Conservation (phyloP, 2,113 vertebrate species). For the Chaetops frenatus region DNA sequence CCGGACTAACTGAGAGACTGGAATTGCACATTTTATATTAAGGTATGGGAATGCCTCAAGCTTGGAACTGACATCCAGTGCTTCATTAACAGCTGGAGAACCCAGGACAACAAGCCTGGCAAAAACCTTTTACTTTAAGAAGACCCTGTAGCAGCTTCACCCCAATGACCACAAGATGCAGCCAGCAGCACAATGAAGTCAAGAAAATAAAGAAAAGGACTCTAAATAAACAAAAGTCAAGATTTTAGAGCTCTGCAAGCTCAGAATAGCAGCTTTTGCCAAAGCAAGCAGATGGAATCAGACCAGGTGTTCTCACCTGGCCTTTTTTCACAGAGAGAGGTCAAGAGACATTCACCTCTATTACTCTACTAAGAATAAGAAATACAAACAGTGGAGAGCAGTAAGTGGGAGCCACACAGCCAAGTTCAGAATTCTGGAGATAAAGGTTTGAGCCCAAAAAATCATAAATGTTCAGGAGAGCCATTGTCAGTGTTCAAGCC, state of each 20-base stretch:
- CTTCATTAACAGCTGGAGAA: not conserved
- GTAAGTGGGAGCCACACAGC: not conserved
- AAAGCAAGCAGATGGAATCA: not conserved
- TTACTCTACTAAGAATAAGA: not conserved
- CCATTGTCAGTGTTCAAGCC: not conserved
- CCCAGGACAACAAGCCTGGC: not conserved
- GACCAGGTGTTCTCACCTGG: not conserved
- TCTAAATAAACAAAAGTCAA: not conserved
- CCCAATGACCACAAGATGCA: not conserved
- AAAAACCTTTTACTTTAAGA: not conserved
- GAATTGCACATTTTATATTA: not conserved
- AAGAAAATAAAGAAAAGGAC: not conserved
- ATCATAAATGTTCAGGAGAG: not conserved
- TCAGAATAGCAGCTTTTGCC: not conserved
- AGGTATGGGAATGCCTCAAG: not conserved
- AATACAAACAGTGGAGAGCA: not conserved
- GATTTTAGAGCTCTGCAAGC: not conserved
- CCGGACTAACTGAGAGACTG: not conserved
- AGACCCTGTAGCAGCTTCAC: not conserved
- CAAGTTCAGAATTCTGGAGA: not conserved
- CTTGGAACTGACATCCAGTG: not conserved
- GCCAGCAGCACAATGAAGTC: not conserved
- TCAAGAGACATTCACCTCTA: not conserved
- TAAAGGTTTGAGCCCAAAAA: not conserved
- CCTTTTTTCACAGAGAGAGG: not conserved